A percentile compares a stretch with the other conserved stretches of the same genome.
These are phyloP conservation scores for Drosophila robusta DNA, from an alignment of 2,888 invertebrate species.

Conservation along the genomic window DNA sequence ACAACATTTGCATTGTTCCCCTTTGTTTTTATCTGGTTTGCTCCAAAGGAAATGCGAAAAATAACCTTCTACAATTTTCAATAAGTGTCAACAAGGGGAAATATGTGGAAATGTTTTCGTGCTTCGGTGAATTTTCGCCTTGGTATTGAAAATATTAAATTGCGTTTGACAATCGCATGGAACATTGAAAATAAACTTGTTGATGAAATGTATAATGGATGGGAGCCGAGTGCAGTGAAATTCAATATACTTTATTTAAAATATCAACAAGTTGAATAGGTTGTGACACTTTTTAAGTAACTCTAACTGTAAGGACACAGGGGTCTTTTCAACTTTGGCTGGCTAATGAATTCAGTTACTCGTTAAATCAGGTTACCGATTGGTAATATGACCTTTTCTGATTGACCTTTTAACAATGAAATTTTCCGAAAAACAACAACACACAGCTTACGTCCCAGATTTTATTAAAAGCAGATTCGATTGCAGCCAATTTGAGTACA, in stretches of 20 bases:
- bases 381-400: slow-evolving; percentile 4
- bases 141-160: slow-evolving; percentile 15
- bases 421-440: background rate
- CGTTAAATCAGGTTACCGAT: background rate
- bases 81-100: slow-evolving; percentile 64
- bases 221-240: background rate
- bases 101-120: slow-evolving; percentile 47
- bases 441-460: background rate
- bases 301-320: background rate
- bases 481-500: slow-evolving; percentile 8
- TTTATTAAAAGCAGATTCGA: slow-evolving; percentile 9
- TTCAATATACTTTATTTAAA: background rate
- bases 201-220: slow-evolving; percentile 14
- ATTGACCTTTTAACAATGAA: background rate
- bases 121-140: slow-evolving; percentile 26
- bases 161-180: slow-evolving; percentile 4
- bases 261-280: background rate
- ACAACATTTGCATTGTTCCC: slow-evolving; percentile 25
- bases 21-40: background rate
- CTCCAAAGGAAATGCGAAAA: slow-evolving; percentile 7
- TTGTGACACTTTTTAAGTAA: background rate
- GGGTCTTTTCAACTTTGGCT: background rate
- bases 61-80: slow-evolving; percentile 47
- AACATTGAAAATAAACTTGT: slow-evolving; percentile 13
- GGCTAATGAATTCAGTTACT: slow-evolving; percentile 3